phyloP scores from a whole-genome alignment of 1,140 invertebrate species.

The Bombus sibiricus region DNA sequence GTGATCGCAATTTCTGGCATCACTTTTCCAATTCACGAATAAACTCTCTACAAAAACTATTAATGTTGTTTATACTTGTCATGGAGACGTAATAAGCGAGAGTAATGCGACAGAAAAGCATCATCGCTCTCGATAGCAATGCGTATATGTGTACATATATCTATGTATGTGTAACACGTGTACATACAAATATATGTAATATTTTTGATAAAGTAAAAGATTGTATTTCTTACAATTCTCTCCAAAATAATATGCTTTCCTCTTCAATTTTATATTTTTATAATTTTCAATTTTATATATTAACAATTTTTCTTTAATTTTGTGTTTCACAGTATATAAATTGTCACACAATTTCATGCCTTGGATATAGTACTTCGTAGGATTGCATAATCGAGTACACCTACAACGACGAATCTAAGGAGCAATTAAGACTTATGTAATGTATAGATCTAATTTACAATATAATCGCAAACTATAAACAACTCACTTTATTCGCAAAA shows the following conservation, averaged over 20 bases:
- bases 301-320: neutral
- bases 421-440: slow-evolving; percentile 41
- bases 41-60: slow-evolving; percentile 27
- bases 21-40: slow-evolving; percentile 18
- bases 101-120: neutral
- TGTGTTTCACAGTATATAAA: neutral
- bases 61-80: slow-evolving; percentile 46
- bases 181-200: neutral
- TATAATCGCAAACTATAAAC: neutral
- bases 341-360: neutral
- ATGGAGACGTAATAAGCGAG: slow-evolving; percentile 49
- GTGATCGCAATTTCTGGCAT: slow-evolving; percentile 67
- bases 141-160: neutral
- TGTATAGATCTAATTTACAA: slow-evolving; percentile 14
- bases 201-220: neutral
- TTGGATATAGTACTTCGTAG: slow-evolving; percentile 6
- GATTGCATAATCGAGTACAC: slow-evolving; percentile 27
- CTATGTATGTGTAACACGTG: no score
- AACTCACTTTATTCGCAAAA: neutral
- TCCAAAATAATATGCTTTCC: no score
- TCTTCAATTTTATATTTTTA: neutral
- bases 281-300: neutral
- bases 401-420: neutral
- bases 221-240: neutral
- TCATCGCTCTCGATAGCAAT: neutral